Evolutionary conservation across 2,113 vertebrate genomes (phyloP).

Genomic region (Phrynosoma platyrhinos): DNA sequence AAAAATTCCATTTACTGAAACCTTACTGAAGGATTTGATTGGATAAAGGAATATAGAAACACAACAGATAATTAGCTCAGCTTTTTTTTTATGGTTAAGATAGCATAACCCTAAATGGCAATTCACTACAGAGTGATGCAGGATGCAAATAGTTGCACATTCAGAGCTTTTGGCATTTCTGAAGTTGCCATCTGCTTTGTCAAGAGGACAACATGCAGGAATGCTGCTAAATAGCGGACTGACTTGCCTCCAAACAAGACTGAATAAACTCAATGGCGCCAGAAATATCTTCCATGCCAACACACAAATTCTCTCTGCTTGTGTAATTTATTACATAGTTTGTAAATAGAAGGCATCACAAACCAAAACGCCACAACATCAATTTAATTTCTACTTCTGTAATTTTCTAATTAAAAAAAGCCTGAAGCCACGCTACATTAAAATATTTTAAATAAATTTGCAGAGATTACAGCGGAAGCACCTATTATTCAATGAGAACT

Average conservation of each 20-base stretch:
- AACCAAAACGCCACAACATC: slow-evolving; percentile 70
- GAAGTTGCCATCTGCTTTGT: slow-evolving; percentile 20
- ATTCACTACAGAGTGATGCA: slow-evolving; percentile 52
- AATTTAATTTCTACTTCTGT: slow-evolving; percentile 63
- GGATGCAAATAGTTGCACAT: slow-evolving; percentile 36
- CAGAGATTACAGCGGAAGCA: slow-evolving; percentile 73
- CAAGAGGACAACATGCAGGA: neutral
- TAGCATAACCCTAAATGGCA: slow-evolving; percentile 46
- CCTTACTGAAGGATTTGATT: no score
- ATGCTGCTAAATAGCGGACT: slow-evolving; percentile 3
- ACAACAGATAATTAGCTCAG: slow-evolving; percentile 41
- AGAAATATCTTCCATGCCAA: slow-evolving; percentile 53
- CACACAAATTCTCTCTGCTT: slow-evolving; percentile 63
- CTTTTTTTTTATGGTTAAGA: slow-evolving; percentile 47
- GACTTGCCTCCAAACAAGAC: slow-evolving; percentile 43
- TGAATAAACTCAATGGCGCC: slow-evolving; percentile 40
- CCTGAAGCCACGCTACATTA: slow-evolving; percentile 72
- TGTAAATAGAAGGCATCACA: slow-evolving; percentile 67
- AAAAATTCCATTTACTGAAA: slow-evolving; percentile 29
- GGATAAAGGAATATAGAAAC: neutral
- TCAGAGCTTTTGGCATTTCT: slow-evolving; percentile 32
- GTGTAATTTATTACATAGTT: slow-evolving; percentile 54
- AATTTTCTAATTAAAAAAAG: slow-evolving; percentile 59
- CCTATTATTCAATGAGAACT: slow-evolving; percentile 74
- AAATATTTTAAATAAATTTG: slow-evolving; percentile 70